Conservation (phyloP, 2,888 invertebrate genomes). For the Acronicta psi region DNA sequence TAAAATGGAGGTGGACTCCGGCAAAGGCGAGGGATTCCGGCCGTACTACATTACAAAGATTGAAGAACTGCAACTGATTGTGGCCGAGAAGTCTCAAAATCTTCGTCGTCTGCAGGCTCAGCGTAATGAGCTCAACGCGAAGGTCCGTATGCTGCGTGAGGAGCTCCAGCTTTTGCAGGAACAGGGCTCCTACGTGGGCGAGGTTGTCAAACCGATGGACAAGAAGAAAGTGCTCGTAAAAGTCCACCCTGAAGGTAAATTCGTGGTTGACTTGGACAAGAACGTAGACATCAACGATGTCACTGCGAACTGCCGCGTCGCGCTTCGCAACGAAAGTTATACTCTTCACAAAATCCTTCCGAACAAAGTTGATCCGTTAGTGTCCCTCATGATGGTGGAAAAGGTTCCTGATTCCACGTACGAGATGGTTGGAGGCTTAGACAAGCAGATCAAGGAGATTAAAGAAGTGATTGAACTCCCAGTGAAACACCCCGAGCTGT, state of each 20-base stretch:
- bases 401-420: constrained; percentile 99
- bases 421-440: constrained; percentile 99
- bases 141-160: constrained; percentile 99
- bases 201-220: constrained; percentile 99
- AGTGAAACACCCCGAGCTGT: constrained; percentile 99
- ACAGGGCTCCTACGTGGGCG: constrained; percentile 99
- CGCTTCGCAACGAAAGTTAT: constrained; percentile 99
- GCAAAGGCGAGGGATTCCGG: constrained; percentile 96
- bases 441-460: constrained; percentile 99
- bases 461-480: constrained; percentile 99
- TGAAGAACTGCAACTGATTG: constrained; percentile 98
- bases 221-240: constrained; percentile 99
- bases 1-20: constrained; percentile 93
- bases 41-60: constrained; percentile 99
- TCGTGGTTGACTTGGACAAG: constrained; percentile 99
- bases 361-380: constrained; percentile 99
- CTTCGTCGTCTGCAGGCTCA: constrained; percentile 98
- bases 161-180: constrained; percentile 98
- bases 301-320: constrained; percentile 99
- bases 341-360: constrained; percentile 99
- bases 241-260: constrained; percentile 99
- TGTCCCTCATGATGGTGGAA: constrained; percentile 99
- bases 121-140: constrained; percentile 99
- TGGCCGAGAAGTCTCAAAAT: constrained; percentile 99
- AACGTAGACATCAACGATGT: constrained; percentile 99